These are phyloP conservation scores for Malthinus flaveolus DNA, from an alignment of 2,888 invertebrate genomes.

Conservation along the genomic window DNA sequence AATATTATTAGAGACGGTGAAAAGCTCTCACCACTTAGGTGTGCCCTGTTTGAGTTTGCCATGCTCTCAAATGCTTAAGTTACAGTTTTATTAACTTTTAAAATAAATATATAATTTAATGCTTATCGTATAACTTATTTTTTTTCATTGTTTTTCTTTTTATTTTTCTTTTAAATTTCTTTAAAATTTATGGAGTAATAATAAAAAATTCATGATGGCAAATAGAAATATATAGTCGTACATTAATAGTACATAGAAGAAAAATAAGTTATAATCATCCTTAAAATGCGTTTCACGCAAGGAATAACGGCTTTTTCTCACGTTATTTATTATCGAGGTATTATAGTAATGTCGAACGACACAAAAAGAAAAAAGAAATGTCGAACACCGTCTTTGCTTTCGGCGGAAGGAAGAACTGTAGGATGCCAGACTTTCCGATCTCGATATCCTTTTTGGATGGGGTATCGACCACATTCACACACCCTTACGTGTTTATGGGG, in stretches of 20 bases:
- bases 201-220: no score
- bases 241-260: no score
- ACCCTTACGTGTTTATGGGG: constrained; percentile 28
- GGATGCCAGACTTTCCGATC: constrained; percentile 30
- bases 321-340: constrained; percentile 29
- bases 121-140: neutral
- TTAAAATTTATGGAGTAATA: no score
- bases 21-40: constrained; percentile 14
- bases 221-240: no score
- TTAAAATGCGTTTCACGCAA: constrained; percentile 17
- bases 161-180: no score
- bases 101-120: constrained; percentile 8
- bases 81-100: constrained; percentile 19
- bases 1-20: constrained; percentile 17
- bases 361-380: constrained; percentile 28
- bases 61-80: constrained; percentile 19
- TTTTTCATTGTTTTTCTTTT: no score
- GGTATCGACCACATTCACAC: constrained; percentile 31
- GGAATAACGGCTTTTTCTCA: constrained; percentile 22
- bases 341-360: constrained; percentile 27
- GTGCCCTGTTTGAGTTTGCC: constrained; percentile 18
- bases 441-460: constrained; percentile 24
- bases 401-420: constrained; percentile 28
- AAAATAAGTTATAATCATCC: constrained; percentile 14
- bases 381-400: constrained; percentile 25